Conservation (phyloP, 2,113 vertebrate species). For the Cryptotis parvus region DNA sequence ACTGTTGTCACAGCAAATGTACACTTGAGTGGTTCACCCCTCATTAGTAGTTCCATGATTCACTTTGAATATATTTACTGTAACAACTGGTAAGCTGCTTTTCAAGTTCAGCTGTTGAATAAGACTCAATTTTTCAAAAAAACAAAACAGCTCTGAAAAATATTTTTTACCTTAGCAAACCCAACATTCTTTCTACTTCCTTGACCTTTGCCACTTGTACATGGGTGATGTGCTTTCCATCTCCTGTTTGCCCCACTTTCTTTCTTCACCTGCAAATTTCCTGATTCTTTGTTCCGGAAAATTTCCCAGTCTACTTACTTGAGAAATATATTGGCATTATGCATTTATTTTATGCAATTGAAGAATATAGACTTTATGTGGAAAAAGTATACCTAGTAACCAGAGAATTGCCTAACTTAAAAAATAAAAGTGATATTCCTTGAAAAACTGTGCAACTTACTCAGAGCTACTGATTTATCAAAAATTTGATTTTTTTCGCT, state of each 20-base stretch:
- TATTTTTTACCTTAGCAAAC: constrained; percentile 53
- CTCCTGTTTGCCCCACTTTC: not conserved
- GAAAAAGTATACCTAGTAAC: not conserved
- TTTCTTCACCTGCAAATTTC: not conserved
- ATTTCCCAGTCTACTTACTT: not conserved
- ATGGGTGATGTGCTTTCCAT: not conserved
- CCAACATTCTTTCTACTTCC: not conserved
- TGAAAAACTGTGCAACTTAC: constrained; percentile 12
- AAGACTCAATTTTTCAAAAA: not conserved
- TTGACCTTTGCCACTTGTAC: constrained; percentile 1
- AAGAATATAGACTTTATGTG: not conserved
- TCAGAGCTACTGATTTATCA: not conserved
- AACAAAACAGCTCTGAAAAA: constrained; percentile 55
- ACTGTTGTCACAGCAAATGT: constrained; percentile 77
- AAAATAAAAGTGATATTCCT: constrained; percentile 32
- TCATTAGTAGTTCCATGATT: constrained; percentile 76
- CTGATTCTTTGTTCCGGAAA: too few relatives aligned
- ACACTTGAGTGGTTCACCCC: constrained; percentile 71
- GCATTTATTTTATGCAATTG: not conserved
- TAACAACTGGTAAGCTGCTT: constrained; percentile 71
- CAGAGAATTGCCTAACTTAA: constrained; percentile 39
- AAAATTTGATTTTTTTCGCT: too few relatives aligned
- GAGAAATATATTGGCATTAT: not conserved
- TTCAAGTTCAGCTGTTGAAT: constrained; percentile 73
- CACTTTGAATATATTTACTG: constrained; percentile 80